Evolutionary conservation across 2,113 vertebrate genomes (phyloP).

Genomic region (Phodopus roborovskii): DNA sequence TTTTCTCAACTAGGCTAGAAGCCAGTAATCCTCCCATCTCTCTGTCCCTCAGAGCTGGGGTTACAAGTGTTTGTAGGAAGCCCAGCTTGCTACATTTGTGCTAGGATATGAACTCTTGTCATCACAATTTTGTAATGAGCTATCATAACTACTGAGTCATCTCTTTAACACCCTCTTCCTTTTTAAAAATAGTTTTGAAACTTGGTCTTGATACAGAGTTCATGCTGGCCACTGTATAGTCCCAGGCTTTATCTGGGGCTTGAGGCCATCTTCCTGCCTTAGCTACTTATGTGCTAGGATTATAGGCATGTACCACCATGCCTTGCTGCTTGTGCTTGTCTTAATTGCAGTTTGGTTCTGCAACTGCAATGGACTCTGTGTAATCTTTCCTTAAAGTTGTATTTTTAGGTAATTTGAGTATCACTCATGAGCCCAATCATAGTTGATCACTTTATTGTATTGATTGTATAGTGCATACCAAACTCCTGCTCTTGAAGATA

Average conservation of each 20-base stretch:
- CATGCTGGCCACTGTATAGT: background rate
- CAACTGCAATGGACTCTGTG: constrained; percentile 17
- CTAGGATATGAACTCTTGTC: background rate
- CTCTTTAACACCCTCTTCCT: too few species aligned
- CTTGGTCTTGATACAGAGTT: background rate
- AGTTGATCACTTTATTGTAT: constrained; percentile 46
- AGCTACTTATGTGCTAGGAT: background rate
- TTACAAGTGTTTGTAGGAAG: background rate
- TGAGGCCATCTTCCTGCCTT: background rate
- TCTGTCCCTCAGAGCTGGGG: background rate
- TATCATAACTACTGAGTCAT: background rate
- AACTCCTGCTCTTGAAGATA: constrained; percentile 31
- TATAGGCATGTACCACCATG: background rate
- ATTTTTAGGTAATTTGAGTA: constrained; percentile 59
- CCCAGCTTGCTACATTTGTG: background rate
- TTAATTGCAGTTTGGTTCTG: constrained; percentile 48
- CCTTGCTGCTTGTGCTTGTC: constrained; percentile 22
- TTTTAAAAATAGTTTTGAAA: background rate
- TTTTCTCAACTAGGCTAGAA: background rate
- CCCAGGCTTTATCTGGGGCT: background rate
- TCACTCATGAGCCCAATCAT: background rate
- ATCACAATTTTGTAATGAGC: background rate
- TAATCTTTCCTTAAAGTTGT: constrained; percentile 48
- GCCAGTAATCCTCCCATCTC: background rate
- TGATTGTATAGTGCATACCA: constrained; percentile 33